Evolutionary conservation across 2,888 invertebrate species (phyloP).

Genomic region (Lasioglossum lativentre): DNA sequence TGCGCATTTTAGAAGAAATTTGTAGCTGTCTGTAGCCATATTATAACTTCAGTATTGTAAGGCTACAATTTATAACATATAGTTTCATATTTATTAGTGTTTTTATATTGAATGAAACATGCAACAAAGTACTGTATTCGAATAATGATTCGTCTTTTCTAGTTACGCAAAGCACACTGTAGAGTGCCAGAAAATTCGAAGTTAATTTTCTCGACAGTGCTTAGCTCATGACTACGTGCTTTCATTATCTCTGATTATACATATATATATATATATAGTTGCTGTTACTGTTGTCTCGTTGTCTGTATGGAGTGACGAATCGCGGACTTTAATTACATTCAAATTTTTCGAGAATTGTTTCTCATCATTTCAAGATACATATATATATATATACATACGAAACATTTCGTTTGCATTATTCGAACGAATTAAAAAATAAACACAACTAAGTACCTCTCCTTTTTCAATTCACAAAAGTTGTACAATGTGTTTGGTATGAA

Average conservation of each 20-base stretch:
- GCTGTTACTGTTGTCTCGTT: not conserved
- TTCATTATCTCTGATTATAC: not conserved
- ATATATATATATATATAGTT: not conserved
- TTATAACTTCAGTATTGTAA: not conserved
- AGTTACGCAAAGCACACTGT: not conserved
- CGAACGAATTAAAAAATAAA: not conserved
- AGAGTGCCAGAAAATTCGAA: not conserved
- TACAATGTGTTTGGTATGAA: not conserved
- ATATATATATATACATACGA: too few relatives aligned
- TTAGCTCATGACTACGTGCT: not conserved
- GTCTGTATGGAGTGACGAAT: not conserved
- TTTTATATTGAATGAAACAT: not conserved
- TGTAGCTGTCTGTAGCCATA: not conserved
- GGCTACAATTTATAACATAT: not conserved
- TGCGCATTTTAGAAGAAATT: not conserved
- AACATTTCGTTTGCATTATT: not conserved
- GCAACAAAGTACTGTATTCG: not conserved
- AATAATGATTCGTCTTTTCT: not conserved
- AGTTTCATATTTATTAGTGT: not conserved
- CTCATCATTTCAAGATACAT: not conserved
- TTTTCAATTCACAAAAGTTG: not conserved
- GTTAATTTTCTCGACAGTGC: not conserved
- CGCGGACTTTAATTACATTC: too few relatives aligned
- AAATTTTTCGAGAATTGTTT: not conserved
- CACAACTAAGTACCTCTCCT: not conserved